Base-by-base conservation (phyloP, 2,113 vertebrate genomes). In the Plectropomus leopardus region DNA sequence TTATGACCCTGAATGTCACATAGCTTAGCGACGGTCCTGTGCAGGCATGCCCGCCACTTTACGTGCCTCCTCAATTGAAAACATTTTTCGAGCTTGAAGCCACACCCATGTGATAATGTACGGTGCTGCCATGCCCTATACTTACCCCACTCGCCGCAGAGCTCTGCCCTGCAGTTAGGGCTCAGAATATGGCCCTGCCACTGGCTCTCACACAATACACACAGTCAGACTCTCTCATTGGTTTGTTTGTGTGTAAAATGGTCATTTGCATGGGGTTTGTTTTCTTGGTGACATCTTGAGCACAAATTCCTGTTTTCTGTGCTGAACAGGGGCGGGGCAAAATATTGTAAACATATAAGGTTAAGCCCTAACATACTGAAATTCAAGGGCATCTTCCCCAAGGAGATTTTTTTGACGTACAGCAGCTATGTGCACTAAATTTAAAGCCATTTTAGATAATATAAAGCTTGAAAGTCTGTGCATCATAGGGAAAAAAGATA, bases 161-260 rank as follows among this genome's bases (percentile, higher is more conserved):
- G 72, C 88, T 92, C 89, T 91, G 86, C 88, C 88, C 93, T 93
- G 88, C 88, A 94, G 85, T 93, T 93, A 92, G n/a, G 57, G 72
- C 66, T 69, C 63, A 87, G 78, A 76, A 17, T 71, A 81, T 66
- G 84, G 86, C 86, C 45, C 76, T 75, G 70, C 58, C 72, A 83
- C 77, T 34, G 85, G 71, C 74, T 76, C 81, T 88, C 76, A 72
- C 86, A 78, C 89, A 85, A 68, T n/a, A n/a, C 80, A 81, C 66
- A 54, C 53, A 69, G 44, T 34, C 40, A 50, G 55, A 17, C 51
- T 24, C 59, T 85, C 60, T 30, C 44, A 76, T 72, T 75, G 83
- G 78, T 7, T 61, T 82, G 55, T 80, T 80, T 78, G 50, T 63
- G 54, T 76, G 60, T 36, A 28, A 67, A 79, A 42, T 51, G 21